Percentiles rank a stretch among this genome's conserved stretches.
These are phyloP conservation scores for Drosophila glabriapex DNA, from an alignment of 2,888 invertebrate species.

Conservation along the genomic window DNA sequence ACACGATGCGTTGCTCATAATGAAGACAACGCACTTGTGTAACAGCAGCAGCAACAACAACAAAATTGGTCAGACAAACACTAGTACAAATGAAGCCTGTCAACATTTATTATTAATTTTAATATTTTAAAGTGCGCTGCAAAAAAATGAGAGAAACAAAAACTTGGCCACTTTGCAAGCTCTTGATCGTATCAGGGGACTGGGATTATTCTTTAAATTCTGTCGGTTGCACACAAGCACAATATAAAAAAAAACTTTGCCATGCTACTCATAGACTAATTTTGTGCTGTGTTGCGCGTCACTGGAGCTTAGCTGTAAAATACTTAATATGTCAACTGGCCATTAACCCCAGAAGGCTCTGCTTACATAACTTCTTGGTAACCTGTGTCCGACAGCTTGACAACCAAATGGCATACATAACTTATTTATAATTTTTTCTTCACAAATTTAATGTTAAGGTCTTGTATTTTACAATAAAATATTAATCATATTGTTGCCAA, in stretches of 20 bases:
- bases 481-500: no score
- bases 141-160: slow-evolving; percentile 8
- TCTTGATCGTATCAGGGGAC: slow-evolving; percentile 6
- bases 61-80: slow-evolving; percentile 1
- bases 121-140: slow-evolving; percentile 67
- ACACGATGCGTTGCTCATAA: slow-evolving; percentile 40
- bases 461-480: background rate
- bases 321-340: slow-evolving; percentile 21
- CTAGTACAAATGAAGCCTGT: slow-evolving; percentile 53
- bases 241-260: slow-evolving; percentile 15
- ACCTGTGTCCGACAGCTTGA: background rate
- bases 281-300: slow-evolving; percentile 18
- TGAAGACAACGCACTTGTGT: slow-evolving; percentile 53
- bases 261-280: slow-evolving; percentile 11
- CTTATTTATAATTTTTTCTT: background rate
- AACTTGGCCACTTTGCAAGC: slow-evolving; percentile 33
- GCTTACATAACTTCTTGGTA: background rate
- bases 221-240: background rate
- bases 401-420: background rate
- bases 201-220: slow-evolving; percentile 13
- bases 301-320: slow-evolving; percentile 13
- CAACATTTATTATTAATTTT: slow-evolving; percentile 76
- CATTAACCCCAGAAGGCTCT: background rate
- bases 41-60: slow-evolving; percentile 16
- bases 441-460: background rate